Evolutionary conservation across 2,113 vertebrate genomes (phyloP).

Genomic region (Paradoxurus hermaphroditus): DNA sequence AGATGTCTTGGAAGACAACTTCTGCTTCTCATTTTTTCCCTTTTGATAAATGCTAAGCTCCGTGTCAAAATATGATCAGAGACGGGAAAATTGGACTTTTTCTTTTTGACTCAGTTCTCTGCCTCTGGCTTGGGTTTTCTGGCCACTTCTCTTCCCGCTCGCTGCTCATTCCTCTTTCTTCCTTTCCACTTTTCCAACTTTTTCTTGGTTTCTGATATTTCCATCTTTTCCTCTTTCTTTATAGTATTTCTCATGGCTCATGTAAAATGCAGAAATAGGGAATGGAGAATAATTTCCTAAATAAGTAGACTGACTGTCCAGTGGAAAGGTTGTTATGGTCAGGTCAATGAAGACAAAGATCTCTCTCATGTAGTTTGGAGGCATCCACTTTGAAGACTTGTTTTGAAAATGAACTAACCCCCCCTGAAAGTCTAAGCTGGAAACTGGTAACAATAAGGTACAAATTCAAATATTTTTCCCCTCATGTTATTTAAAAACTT

Average conservation of each 20-base stretch:
- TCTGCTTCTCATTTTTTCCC: background rate
- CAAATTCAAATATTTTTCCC: background rate
- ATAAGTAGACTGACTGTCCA: background rate
- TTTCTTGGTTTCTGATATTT: background rate
- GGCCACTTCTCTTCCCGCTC: background rate
- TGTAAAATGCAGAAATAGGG: background rate
- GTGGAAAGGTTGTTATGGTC: background rate
- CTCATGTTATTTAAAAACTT: background rate
- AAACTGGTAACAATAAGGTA: background rate
- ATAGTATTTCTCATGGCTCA: background rate
- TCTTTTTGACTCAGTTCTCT: conserved; percentile 16
- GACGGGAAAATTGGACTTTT: background rate
- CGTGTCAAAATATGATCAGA: conserved; percentile 47
- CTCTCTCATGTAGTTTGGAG: background rate
- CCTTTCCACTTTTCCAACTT: background rate
- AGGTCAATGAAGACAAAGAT: background rate
- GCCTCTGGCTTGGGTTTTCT: background rate
- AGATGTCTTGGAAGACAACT: background rate
- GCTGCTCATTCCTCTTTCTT: background rate
- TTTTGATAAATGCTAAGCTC: conserved; percentile 46
- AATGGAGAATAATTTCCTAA: background rate
- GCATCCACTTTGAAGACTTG: background rate
- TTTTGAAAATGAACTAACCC: background rate
- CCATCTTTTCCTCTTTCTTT: background rate
- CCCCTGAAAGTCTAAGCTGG: background rate